These are phyloP conservation scores for Rutilus rutilus DNA, from an alignment of 2,113 vertebrate genomes.

Conservation along the genomic window DNA sequence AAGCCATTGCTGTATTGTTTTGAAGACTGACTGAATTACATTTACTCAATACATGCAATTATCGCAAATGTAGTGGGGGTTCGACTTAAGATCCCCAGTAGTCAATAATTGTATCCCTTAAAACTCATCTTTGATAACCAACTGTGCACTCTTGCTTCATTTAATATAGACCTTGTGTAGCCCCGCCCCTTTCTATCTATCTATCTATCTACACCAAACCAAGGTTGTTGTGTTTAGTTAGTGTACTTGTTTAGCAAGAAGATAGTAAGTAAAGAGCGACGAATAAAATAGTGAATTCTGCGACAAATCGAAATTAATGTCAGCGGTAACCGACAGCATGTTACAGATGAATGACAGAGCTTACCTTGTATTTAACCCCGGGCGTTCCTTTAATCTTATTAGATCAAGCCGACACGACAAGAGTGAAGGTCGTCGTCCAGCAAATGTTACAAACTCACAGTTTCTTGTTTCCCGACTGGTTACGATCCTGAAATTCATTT, in stretches of 20 bases:
- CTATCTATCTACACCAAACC: background rate
- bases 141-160: too few relatives aligned
- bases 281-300: background rate
- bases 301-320: background rate
- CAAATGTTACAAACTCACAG: background rate
- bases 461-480: background rate
- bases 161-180: too few relatives aligned
- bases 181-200: too few relatives aligned
- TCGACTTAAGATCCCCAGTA: too few relatives aligned
- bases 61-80: background rate
- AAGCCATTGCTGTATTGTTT: background rate
- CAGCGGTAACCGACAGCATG: background rate
- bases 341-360: background rate
- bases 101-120: too few relatives aligned
- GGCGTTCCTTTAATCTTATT: background rate
- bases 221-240: background rate
- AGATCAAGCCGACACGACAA: background rate
- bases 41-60: background rate
- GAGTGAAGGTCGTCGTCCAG: background rate
- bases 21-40: background rate
- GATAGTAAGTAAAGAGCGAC: background rate
- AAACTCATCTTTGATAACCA: too few relatives aligned
- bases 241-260: background rate
- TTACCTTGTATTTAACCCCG: conserved; percentile 2
- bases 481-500: background rate